phyloP scores from a whole-genome alignment of 2,888 invertebrate genomes.

The Drosophila suboccidentalis region DNA sequence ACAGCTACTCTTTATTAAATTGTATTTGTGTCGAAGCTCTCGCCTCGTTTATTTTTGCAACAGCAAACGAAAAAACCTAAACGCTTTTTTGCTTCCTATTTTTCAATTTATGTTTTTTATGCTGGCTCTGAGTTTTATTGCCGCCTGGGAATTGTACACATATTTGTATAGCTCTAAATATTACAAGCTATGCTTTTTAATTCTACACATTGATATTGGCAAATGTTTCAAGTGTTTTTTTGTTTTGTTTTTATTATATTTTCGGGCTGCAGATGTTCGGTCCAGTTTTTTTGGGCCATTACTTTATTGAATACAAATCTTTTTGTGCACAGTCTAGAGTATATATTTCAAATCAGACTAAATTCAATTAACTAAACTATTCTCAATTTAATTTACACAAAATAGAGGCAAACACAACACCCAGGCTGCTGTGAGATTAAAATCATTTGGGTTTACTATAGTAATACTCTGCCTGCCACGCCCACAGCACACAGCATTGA shows the following conservation, averaged over 20 bases:
- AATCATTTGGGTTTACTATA: constrained; percentile 18
- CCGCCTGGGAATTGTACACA: not conserved
- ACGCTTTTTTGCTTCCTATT: constrained; percentile 13
- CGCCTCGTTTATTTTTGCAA: constrained; percentile 9
- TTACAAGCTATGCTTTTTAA: not conserved
- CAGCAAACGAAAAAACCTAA: not conserved
- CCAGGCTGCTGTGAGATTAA: constrained; percentile 11
- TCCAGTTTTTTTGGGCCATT: no score
- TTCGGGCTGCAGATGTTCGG: not conserved
- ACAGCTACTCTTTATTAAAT: constrained; percentile 24
- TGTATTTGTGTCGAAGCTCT: constrained; percentile 18
- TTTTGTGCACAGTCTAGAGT: not conserved
- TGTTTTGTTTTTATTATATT: not conserved
- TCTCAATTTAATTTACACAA: constrained; percentile 1
- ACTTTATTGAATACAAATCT: not conserved
- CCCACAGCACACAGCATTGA: constrained; percentile 10
- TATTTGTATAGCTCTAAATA: not conserved
- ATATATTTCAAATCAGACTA: not conserved
- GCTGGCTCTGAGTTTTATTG: constrained; percentile 7
- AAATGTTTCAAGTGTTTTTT: not conserved
- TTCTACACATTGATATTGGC: not conserved
- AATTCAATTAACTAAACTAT: constrained; percentile 16
- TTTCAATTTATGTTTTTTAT: constrained; percentile 19
- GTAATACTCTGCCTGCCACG: constrained; percentile 19
- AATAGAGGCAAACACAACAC: constrained; percentile 3